Conservation (phyloP, 2,888 invertebrate species). For the Actias luna region DNA sequence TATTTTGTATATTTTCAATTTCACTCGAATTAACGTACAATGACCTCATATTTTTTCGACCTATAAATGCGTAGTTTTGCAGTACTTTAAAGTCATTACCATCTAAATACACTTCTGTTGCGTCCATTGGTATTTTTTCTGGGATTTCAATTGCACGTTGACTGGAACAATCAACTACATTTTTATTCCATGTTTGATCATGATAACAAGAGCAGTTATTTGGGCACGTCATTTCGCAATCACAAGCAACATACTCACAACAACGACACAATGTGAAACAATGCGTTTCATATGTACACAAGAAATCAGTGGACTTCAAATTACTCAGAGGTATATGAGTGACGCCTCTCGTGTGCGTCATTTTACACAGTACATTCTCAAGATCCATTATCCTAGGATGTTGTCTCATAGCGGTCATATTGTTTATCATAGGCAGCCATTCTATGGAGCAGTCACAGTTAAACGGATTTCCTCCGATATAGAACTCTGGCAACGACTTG, state of each 20-base stretch:
- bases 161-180: constrained; percentile 94
- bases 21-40: constrained; percentile 93
- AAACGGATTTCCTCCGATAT: constrained; percentile 96
- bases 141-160: constrained; percentile 90
- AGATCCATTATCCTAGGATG: constrained; percentile 94
- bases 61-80: constrained; percentile 94
- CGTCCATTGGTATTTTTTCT: constrained; percentile 95
- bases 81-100: constrained; percentile 93
- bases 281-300: constrained; percentile 94
- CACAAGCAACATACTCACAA: constrained; percentile 97
- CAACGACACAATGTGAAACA: constrained; percentile 97
- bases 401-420: constrained; percentile 90
- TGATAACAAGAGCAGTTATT: constrained; percentile 96
- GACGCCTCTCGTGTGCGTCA: constrained; percentile 91
- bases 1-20: constrained; percentile 92
- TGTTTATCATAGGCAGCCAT: constrained; percentile 95
- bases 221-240: constrained; percentile 98
- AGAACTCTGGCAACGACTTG: constrained; percentile 92
- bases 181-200: constrained; percentile 95
- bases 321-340: constrained; percentile 88
- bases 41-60: constrained; percentile 93
- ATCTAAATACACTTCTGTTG: constrained; percentile 95
- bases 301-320: constrained; percentile 90
- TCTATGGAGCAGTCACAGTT: constrained; percentile 98
- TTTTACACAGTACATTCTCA: constrained; percentile 92